Evolutionary conservation across 2,888 invertebrate species (phyloP).

Genomic region (Dichetophora obliterata): DNA sequence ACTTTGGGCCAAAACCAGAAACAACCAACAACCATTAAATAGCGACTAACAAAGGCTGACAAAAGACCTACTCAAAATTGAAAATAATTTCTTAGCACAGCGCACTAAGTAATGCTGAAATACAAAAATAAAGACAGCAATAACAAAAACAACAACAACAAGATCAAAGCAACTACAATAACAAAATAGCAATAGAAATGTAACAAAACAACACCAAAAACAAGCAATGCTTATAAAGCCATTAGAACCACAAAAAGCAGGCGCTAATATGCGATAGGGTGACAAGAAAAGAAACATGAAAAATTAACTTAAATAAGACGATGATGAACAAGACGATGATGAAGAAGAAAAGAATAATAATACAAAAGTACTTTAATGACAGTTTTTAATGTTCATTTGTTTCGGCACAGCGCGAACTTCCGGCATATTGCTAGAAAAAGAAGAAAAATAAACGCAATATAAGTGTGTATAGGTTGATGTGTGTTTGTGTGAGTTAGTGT

Average conservation of each 20-base stretch:
- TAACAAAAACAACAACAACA: background rate
- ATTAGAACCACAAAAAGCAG: constrained; percentile 22
- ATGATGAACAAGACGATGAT: background rate
- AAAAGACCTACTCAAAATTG: background rate
- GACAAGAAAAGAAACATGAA: background rate
- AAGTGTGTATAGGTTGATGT: background rate
- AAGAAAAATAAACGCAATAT: background rate
- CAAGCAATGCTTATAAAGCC: constrained; percentile 26
- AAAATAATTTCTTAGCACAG: background rate
- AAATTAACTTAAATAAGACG: background rate
- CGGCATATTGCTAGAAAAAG: background rate
- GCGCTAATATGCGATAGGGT: background rate
- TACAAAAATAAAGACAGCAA: background rate
- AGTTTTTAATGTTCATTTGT: constrained; percentile 13
- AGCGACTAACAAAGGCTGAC: too few relatives aligned
- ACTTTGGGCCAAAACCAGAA: too few relatives aligned
- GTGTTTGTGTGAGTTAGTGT: background rate
- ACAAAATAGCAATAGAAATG: too few relatives aligned
- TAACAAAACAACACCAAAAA: background rate
- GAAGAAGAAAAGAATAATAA: background rate
- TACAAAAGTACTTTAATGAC: constrained; percentile 4
- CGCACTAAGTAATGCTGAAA: background rate
- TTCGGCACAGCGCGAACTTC: background rate
- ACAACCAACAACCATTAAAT: too few relatives aligned
- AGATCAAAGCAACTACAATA: background rate